Percentiles rank a stretch among this genome's conserved stretches.
Evolutionary conservation across 2,113 vertebrate species (phyloP).

Genomic region (Monopterus albus): DNA sequence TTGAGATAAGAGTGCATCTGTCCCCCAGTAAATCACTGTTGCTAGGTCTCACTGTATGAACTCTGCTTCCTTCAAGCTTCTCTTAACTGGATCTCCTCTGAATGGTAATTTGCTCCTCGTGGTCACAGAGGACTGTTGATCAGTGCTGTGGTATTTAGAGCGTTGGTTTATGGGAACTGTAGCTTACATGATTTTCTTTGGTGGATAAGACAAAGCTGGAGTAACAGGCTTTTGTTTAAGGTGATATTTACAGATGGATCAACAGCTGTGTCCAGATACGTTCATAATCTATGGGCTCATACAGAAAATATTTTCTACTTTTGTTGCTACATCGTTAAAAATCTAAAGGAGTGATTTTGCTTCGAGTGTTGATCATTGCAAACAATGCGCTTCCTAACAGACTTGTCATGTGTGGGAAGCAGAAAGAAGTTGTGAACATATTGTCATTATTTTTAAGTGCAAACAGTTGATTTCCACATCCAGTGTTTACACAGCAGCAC

Average conservation of each 20-base stretch:
- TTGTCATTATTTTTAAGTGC: too few species aligned
- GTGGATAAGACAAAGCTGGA: not conserved
- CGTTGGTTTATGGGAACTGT: not conserved
- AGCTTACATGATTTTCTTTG: too few species aligned
- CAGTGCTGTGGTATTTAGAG: conserved; percentile 11
- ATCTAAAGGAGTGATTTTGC: not conserved
- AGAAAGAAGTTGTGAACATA: too few species aligned
- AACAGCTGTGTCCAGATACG: too few species aligned
- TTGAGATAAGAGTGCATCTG: too few species aligned
- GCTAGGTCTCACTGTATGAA: too few species aligned
- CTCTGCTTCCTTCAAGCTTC: not conserved
- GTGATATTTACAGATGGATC: not conserved
- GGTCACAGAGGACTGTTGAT: conserved; percentile 6
- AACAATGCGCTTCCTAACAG: too few species aligned
- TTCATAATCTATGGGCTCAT: too few species aligned
- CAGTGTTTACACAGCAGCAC: too few species aligned
- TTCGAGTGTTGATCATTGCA: not conserved
- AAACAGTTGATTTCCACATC: too few species aligned
- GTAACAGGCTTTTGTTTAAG: not conserved
- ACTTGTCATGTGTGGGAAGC: too few species aligned
- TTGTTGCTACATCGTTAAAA: not conserved
- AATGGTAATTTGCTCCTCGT: not conserved
- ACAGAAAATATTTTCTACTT: not conserved
- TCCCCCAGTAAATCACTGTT: too few species aligned
- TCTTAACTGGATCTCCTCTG: not conserved